Percentiles rank a stretch among this genome's conserved stretches.
Evolutionary conservation across 2,797 vertebrate genomes (phyloP).

Genomic region (Hyperoplus immaculatus): DNA sequence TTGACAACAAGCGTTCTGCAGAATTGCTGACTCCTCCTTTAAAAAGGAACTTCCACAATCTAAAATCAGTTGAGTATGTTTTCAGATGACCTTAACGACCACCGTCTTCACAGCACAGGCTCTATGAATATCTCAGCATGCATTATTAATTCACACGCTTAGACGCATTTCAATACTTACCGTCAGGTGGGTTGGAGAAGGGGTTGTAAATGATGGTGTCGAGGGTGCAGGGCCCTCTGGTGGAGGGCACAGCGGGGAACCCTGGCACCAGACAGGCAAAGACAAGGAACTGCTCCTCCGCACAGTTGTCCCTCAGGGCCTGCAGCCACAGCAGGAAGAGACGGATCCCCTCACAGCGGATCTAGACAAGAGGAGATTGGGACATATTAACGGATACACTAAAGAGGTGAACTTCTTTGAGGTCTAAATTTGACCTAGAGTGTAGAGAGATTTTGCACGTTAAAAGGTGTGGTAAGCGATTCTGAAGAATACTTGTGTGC

Average conservation of each 20-base stretch:
- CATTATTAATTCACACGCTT: neutral
- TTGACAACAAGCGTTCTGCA: too few relatives aligned
- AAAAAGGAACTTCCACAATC: neutral
- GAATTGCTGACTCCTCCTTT: too few relatives aligned
- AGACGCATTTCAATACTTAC: constrained; percentile 70
- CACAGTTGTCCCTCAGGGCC: constrained; percentile 94
- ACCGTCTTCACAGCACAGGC: neutral
- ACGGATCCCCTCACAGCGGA: constrained; percentile 97
- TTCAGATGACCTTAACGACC: neutral
- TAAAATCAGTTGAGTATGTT: neutral
- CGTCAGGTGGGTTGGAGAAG: constrained; percentile 86
- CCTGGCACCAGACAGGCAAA: constrained; percentile 98
- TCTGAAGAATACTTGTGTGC: too few relatives aligned
- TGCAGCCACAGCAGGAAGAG: constrained; percentile 98
- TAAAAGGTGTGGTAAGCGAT: too few relatives aligned
- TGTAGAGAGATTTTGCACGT: too few relatives aligned
- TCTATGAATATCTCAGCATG: neutral
- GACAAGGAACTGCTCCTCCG: constrained; percentile 95
- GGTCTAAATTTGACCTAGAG: too few relatives aligned
- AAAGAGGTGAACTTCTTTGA: neutral
- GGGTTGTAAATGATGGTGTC: constrained; percentile 94
- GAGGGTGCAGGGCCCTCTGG: constrained; percentile 94
- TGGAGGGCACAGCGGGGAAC: constrained; percentile 92
- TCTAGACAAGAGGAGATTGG: constrained; percentile 78
- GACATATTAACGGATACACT: constrained; percentile 7